A percentile compares a stretch with the other conserved stretches of the same genome.
Conservation (phyloP, 2,113 vertebrate species). For the Copsychus sechellarum region DNA sequence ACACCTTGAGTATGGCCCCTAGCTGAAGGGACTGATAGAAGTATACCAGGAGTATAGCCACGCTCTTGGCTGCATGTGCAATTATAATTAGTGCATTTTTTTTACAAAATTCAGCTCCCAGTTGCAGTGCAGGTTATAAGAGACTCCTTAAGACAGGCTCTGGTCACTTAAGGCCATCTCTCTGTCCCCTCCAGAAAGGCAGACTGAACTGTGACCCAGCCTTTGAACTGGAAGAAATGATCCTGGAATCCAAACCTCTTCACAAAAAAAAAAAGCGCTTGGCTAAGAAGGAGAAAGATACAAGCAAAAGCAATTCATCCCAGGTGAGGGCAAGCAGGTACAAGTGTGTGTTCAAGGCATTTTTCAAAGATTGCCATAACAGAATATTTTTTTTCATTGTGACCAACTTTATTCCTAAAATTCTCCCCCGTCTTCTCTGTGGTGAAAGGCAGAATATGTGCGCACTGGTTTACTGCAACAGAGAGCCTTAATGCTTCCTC, state of each 20-base stretch:
- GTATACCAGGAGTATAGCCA: neutral
- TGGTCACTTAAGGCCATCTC: neutral
- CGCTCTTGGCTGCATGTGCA: neutral
- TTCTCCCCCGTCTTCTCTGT: neutral
- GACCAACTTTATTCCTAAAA: neutral
- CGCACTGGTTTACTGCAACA: neutral
- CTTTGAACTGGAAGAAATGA: constrained; percentile 99
- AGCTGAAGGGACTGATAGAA: neutral
- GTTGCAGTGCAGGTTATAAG: neutral
- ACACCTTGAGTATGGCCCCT: neutral
- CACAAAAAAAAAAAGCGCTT: constrained; percentile 98
- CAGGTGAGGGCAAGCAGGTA: constrained; percentile 75
- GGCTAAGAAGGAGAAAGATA: constrained; percentile 87
- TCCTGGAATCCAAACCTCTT: constrained; percentile 95
- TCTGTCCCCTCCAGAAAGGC: constrained; percentile 79
- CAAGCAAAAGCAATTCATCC: constrained; percentile 78
- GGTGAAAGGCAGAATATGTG: neutral
- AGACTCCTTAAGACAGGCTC: neutral
- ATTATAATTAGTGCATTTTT: neutral
- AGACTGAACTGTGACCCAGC: constrained; percentile 94
- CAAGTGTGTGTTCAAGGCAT: neutral
- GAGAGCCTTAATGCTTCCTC: neutral
- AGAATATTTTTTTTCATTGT: neutral
- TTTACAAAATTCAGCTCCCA: neutral
- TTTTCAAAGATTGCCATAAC: neutral